phyloP scores from a whole-genome alignment of 2,888 invertebrate genomes.

The Drosophila infuscata region DNA sequence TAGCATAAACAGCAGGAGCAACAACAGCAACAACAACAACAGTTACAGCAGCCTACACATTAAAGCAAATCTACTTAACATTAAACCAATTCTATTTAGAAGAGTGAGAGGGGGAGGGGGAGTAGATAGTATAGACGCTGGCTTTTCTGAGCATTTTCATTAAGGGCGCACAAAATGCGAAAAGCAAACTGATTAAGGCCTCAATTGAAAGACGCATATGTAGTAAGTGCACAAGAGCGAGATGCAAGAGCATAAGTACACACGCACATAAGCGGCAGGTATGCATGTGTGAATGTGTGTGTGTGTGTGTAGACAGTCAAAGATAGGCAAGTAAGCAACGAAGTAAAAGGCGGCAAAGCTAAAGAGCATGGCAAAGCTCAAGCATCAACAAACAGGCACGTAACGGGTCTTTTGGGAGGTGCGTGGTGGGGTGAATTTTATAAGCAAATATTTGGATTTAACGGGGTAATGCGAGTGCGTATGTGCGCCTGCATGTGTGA shows the following conservation, averaged over 20 bases:
- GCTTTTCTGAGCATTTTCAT: constrained; percentile 60
- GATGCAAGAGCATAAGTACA: constrained; percentile 27
- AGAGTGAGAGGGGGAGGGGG: neutral
- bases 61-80: constrained; percentile 72
- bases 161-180: constrained; percentile 66
- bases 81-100: constrained; percentile 72
- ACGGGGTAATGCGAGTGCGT: constrained; percentile 50
- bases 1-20: constrained; percentile 41
- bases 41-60: constrained; percentile 41
- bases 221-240: constrained; percentile 37
- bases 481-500: constrained; percentile 1
- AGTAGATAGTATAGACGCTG: neutral
- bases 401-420: constrained; percentile 22
- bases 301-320: neutral
- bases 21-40: constrained; percentile 18
- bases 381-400: constrained; percentile 61
- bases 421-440: constrained; percentile 47
- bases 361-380: constrained; percentile 53
- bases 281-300: neutral
- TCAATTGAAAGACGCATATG: constrained; percentile 56
- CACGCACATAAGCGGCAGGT: constrained; percentile 10
- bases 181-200: constrained; percentile 78
- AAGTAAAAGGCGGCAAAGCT: constrained; percentile 4
- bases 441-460: constrained; percentile 79
- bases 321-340: constrained; percentile 20